phyloP scores from a whole-genome alignment of 2,113 vertebrate species.

The Ceyx cyanopectus region DNA sequence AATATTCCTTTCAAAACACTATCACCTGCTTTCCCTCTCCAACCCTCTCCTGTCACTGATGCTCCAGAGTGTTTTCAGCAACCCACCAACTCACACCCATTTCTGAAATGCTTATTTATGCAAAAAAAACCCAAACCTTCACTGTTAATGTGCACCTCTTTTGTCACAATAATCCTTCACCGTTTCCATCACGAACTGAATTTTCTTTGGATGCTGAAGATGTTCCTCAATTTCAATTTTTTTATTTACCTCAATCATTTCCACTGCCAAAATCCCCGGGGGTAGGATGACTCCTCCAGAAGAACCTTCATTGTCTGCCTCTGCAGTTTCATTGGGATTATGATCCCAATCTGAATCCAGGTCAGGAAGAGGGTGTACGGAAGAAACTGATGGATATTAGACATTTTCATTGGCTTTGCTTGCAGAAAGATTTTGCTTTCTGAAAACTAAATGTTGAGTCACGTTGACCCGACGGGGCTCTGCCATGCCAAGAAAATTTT shows the following conservation, averaged over 20 bases:
- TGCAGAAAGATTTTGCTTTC: background rate
- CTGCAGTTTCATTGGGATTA: background rate
- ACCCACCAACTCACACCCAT: background rate
- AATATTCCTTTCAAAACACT: background rate
- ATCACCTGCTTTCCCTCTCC: background rate
- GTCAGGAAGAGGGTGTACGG: background rate
- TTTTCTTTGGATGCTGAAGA: background rate
- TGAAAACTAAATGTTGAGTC: background rate
- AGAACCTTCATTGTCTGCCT: background rate
- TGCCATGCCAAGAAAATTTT: background rate
- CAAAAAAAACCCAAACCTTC: background rate
- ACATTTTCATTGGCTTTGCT: background rate
- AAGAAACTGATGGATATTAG: background rate
- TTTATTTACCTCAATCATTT: background rate
- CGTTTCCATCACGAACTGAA: background rate
- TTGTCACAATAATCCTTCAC: background rate
- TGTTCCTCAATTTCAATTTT: background rate
- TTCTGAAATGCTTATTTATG: background rate
- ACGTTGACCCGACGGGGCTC: background rate
- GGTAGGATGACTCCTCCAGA: background rate
- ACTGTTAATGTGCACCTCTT: background rate
- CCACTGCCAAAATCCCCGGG: background rate
- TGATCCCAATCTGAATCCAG: background rate
- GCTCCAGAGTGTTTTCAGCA: background rate
- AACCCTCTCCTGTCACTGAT: background rate